These are phyloP conservation scores for Megalurothrips usitatus DNA, from an alignment of 2,888 invertebrate genomes.

Conservation along the genomic window DNA sequence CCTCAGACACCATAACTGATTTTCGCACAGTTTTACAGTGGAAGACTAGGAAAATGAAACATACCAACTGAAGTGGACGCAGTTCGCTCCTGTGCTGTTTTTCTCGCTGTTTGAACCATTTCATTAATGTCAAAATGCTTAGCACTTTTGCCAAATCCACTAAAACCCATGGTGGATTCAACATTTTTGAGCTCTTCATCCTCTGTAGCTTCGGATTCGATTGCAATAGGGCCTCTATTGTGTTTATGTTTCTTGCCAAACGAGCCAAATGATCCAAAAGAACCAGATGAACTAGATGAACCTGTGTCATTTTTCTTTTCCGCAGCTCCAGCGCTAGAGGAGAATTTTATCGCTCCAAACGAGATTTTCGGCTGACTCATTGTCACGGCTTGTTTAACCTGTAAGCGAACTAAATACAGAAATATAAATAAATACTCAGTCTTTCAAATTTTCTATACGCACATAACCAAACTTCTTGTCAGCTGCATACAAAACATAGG, in stretches of 20 bases:
- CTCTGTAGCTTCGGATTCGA: neutral
- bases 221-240: neutral
- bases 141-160: neutral
- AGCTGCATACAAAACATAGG: neutral
- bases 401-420: neutral
- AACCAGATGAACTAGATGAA: neutral
- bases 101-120: neutral
- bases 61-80: neutral
- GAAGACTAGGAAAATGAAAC: too few relatives aligned
- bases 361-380: neutral
- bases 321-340: neutral
- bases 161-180: neutral
- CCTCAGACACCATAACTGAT: too few relatives aligned
- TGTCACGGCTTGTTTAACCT: neutral
- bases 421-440: neutral
- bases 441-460: neutral
- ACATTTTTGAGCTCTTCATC: slow-evolving; percentile 9
- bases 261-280: neutral
- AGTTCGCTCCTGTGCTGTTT: neutral
- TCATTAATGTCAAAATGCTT: slow-evolving; percentile 5
- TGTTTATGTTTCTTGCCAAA: neutral
- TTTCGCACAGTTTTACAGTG: too few relatives aligned
- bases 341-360: neutral
- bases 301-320: neutral
- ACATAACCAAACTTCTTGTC: neutral